A percentile compares a stretch with the other conserved stretches of the same genome.
Evolutionary conservation across 2,888 invertebrate genomes (phyloP).

Genomic region (Drosophila greeni): DNA sequence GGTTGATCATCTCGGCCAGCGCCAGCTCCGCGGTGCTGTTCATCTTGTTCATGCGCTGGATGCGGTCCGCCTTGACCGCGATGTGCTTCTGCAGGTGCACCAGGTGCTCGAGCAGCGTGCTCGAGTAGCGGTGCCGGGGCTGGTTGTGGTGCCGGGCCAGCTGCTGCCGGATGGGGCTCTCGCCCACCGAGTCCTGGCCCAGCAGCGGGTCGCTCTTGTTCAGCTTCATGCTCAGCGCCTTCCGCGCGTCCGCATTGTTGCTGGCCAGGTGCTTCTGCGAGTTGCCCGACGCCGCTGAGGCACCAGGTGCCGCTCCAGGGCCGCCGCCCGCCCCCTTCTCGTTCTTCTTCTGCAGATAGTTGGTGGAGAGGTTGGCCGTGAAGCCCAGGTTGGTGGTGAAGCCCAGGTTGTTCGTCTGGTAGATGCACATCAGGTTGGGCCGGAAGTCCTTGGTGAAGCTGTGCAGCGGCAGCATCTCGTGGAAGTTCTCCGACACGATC

Average conservation of each 20-base stretch:
- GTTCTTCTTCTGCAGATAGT: slow-evolving; percentile 41
- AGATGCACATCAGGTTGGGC: slow-evolving; percentile 80
- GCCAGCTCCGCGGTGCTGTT: slow-evolving; percentile 94
- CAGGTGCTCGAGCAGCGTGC: slow-evolving; percentile 90
- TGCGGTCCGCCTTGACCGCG: slow-evolving; percentile 88
- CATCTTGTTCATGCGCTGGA: slow-evolving; percentile 89
- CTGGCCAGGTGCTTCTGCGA: slow-evolving; percentile 77
- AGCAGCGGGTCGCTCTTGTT: slow-evolving; percentile 86
- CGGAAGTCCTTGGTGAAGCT: slow-evolving; percentile 90
- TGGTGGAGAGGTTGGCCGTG: slow-evolving; percentile 80
- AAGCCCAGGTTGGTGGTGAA: slow-evolving; percentile 76
- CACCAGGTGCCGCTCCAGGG: neutral
- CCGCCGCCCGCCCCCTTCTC: slow-evolving; percentile 4
- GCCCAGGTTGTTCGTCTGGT: slow-evolving; percentile 54
- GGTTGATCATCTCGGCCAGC: slow-evolving; percentile 38
- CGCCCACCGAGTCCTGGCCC: slow-evolving; percentile 79
- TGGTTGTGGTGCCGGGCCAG: slow-evolving; percentile 81
- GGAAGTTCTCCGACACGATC: slow-evolving; percentile 94
- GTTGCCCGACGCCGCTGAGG: neutral
- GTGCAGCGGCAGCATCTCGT: slow-evolving; percentile 92
- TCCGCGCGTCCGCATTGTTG: slow-evolving; percentile 77
- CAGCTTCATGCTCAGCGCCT: slow-evolving; percentile 70
- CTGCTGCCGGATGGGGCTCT: slow-evolving; percentile 79
- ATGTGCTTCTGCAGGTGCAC: slow-evolving; percentile 92
- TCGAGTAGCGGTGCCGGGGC: slow-evolving; percentile 83